Percentiles rank a stretch among this genome's conserved stretches.
Conservation (phyloP, 2,113 vertebrate species). For the Diglossa brunneiventris region DNA sequence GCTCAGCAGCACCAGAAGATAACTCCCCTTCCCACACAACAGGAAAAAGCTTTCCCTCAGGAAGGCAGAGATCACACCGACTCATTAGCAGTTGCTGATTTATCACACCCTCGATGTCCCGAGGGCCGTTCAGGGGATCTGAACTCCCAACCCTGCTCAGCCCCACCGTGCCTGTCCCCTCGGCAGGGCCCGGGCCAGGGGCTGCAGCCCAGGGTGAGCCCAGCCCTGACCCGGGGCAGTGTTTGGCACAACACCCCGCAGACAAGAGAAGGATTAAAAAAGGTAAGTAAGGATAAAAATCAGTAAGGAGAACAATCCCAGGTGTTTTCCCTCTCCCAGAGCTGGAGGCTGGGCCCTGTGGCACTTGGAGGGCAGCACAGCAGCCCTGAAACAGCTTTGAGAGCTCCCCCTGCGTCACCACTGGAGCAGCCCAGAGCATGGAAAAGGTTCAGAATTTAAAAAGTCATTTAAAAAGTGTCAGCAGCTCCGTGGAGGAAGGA, state of each 20-base stretch:
- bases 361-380: not conserved
- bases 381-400: not conserved
- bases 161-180: not conserved
- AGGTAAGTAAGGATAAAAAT: not conserved
- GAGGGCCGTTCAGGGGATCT: not conserved
- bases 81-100: not conserved
- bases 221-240: not conserved
- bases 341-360: not conserved
- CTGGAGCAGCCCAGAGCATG: fast-evolving
- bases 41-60: not conserved
- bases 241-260: not conserved
- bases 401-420: fast-evolving
- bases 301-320: not conserved
- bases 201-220: not conserved
- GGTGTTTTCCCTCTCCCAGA: not conserved
- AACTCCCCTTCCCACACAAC: not conserved
- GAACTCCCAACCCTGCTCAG: not conserved
- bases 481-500: not conserved
- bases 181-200: fast-evolving
- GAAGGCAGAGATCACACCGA: not conserved
- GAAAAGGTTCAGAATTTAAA: not conserved
- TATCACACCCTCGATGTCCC: not conserved
- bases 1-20: not conserved
- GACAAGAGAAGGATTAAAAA: not conserved
- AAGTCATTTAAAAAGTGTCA: not conserved